Evolutionary conservation across 2,888 invertebrate genomes (phyloP).

Genomic region (Apamea monoglypha): DNA sequence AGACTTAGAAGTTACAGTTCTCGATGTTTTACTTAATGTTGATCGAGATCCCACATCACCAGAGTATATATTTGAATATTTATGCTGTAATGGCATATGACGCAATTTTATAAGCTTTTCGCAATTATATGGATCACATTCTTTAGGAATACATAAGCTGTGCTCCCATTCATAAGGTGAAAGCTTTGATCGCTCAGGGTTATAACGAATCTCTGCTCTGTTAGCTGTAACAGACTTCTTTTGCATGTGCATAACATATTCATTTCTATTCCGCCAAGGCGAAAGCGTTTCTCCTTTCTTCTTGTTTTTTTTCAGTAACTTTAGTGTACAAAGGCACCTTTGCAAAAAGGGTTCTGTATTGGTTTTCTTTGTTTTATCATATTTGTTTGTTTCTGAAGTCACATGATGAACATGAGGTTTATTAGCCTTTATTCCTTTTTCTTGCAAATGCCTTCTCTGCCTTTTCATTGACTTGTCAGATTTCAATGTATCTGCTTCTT

Average conservation of each 20-base stretch:
- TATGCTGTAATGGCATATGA: constrained; percentile 18
- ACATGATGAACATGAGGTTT: constrained; percentile 39
- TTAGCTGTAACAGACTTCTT: constrained; percentile 35
- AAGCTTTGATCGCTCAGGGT: constrained; percentile 10
- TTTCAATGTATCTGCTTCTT: not conserved
- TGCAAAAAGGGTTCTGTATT: constrained; percentile 42
- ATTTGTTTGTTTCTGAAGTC: constrained; percentile 27
- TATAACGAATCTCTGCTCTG: constrained; percentile 24
- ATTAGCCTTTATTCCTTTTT: constrained; percentile 37
- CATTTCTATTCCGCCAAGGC: constrained; percentile 10
- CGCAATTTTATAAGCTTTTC: constrained; percentile 7
- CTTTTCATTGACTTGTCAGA: constrained; percentile 5
- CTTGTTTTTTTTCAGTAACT: constrained; percentile 54
- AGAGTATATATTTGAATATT: constrained; percentile 5
- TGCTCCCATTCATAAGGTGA: constrained; percentile 61
- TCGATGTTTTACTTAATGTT: constrained; percentile 20
- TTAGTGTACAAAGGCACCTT: constrained; percentile 57
- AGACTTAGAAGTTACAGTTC: constrained; percentile 7
- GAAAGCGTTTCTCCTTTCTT: constrained; percentile 28
- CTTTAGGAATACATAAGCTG: not conserved
- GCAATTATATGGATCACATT: constrained; percentile 23
- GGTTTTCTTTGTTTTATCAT: constrained; percentile 40
- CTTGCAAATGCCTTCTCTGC: constrained; percentile 8
- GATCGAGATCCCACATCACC: constrained; percentile 15
- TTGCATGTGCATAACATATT: constrained; percentile 42